Base-by-base conservation (phyloP, 2,888 invertebrate species). In the Lasioglossum calceatum region DNA sequence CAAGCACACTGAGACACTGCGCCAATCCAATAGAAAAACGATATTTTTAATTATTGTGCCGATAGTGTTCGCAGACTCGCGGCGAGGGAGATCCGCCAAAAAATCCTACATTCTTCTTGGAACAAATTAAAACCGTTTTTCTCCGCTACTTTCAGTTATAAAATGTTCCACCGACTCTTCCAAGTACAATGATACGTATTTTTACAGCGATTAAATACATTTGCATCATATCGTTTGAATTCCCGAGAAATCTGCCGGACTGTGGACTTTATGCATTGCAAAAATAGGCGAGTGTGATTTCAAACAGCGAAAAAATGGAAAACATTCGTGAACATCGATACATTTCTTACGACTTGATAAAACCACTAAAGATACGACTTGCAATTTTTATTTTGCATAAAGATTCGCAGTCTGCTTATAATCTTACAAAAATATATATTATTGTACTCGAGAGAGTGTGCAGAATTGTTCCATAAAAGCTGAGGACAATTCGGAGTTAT, bases 1-100 rank as follows among this genome's bases (percentile, higher is more conserved):
- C 89, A 93, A 94, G 93, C 92, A 93, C 92, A 93, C 88, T 91
- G 91, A 93, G 91, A 93, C 93, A 93, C 90, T 92, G 93, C 91
- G 88, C 92, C 92, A 91, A 91, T 93, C 90, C 87, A 88, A 92
- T 91, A 90, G 84, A 87, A 89, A 91, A 90, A 87, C 87, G 86
- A 90, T 91, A 84, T 88, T 73, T 85, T 81, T 91, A 87, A 86
- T 91, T 92, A 88, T 91, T 92, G 85, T 91, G 85, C 86, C 89
- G 73, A 87, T 88, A 84, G 82, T 90, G 89, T 89, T 90, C 88
- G 87, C 85, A 86, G 79, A 73, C 70, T 84, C 77, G 75, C 44
- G 78, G 80, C 79, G 77, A 81, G 81, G 88, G 64, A 83, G 70
- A 36, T 64, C 64, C 32, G 3, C 64, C 64, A 8, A 19, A 64